phyloP scores from a whole-genome alignment of 1,140 invertebrate genomes.

The Drusus annulatus region DNA sequence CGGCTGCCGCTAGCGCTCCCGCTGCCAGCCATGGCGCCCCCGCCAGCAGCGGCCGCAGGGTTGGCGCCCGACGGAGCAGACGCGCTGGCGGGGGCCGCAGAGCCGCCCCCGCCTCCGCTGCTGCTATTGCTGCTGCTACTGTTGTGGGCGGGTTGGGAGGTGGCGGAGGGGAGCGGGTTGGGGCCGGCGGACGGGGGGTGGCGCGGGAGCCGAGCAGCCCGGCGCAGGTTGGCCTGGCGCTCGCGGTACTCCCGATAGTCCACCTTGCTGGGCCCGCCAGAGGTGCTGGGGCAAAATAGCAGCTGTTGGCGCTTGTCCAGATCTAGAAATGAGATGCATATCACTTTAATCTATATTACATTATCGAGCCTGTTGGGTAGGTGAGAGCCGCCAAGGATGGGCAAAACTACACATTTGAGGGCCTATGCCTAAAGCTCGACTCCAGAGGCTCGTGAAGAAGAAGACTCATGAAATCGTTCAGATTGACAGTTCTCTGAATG shows the following conservation, averaged over 20 bases:
- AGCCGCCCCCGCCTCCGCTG: neutral
- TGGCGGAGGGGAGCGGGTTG: slow-evolving; percentile 8
- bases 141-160: neutral
- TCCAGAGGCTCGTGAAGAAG: too few relatives aligned
- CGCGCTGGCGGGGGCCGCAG: neutral
- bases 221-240: slow-evolving; percentile 58
- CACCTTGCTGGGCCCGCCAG: slow-evolving; percentile 61
- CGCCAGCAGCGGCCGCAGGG: neutral
- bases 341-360: too few relatives aligned
- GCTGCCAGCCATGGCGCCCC: neutral
- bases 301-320: slow-evolving; percentile 48
- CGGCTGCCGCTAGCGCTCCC: slow-evolving; percentile 11
- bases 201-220: slow-evolving; percentile 31
- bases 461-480: too few relatives aligned
- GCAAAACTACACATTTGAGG: too few relatives aligned
- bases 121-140: neutral
- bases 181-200: neutral
- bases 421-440: too few relatives aligned
- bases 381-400: too few relatives aligned
- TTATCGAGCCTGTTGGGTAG: too few relatives aligned
- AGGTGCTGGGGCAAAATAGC: slow-evolving; percentile 47
- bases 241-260: slow-evolving; percentile 69
- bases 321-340: slow-evolving; percentile 26
- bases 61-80: neutral
- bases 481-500: too few relatives aligned